phyloP scores from a whole-genome alignment of 1,140 invertebrate species.

The Hyphantria cunea region DNA sequence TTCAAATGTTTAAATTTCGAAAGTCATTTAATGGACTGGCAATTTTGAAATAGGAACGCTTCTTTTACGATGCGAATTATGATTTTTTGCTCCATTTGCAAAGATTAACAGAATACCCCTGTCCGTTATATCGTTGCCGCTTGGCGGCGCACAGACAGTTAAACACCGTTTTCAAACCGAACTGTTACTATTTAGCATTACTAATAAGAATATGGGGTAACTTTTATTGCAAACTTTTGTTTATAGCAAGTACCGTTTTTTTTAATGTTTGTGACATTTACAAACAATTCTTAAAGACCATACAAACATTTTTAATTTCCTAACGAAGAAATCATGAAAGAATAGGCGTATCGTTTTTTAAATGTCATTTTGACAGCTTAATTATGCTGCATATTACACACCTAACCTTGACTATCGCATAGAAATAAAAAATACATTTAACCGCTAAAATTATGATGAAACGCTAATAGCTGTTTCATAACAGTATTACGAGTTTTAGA shows the following conservation, averaged over 20 bases:
- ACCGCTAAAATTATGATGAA: slow-evolving; percentile 57
- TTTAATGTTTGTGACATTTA: neutral
- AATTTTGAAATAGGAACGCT: neutral
- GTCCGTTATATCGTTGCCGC: slow-evolving; percentile 41
- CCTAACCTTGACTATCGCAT: slow-evolving; percentile 52
- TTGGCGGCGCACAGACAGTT: slow-evolving; percentile 46
- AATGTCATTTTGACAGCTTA: slow-evolving; percentile 1
- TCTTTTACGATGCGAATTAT: slow-evolving; percentile 14
- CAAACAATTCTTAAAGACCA: neutral
- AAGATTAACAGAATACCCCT: slow-evolving; percentile 28
- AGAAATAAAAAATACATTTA: slow-evolving; percentile 4
- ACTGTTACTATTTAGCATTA: slow-evolving; percentile 39
- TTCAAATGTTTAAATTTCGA: slow-evolving; percentile 2
- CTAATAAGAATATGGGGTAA: slow-evolving; percentile 21
- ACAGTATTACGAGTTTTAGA: slow-evolving; percentile 73
- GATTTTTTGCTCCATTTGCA: slow-evolving; percentile 24
- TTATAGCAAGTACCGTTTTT: neutral
- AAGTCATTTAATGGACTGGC: neutral
- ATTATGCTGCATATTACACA: slow-evolving; percentile 29
- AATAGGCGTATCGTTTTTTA: neutral
- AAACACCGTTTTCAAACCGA: slow-evolving; percentile 40
- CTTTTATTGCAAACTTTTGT: slow-evolving; percentile 16
- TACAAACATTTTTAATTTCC: no score
- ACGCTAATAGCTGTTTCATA: slow-evolving; percentile 69
- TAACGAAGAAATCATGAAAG: neutral